phyloP scores from a whole-genome alignment of 2,888 invertebrate species.

The Drosophila maculinotata region DNA sequence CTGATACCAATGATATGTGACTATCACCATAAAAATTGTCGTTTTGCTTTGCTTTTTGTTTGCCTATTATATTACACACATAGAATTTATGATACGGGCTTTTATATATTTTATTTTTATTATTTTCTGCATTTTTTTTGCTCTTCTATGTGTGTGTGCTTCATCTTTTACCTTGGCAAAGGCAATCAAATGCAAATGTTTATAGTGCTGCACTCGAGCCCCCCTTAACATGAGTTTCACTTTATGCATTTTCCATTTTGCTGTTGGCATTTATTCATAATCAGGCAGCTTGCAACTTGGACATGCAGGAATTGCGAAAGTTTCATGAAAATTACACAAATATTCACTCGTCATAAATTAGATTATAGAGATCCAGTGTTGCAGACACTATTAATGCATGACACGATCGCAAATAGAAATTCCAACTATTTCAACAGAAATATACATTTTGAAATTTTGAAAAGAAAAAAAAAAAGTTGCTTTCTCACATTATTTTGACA shows the following conservation, averaged over 20 bases:
- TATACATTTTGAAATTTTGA: no score
- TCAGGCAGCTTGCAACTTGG: constrained; percentile 16
- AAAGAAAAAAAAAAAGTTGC: no score
- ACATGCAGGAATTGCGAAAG: constrained; percentile 7
- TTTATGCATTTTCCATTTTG: constrained; percentile 30
- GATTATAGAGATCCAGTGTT: no score
- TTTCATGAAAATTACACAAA: no score
- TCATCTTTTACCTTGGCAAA: constrained; percentile 7
- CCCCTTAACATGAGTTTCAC: constrained; percentile 12
- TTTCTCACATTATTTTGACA: no score
- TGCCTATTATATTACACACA: constrained; percentile 21
- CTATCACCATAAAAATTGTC: constrained; percentile 21
- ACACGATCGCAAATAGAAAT: no score
- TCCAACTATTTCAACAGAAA: no score
- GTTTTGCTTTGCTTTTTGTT: constrained; percentile 19
- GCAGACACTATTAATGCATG: no score
- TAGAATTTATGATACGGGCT: constrained; percentile 30
- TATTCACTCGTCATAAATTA: no score
- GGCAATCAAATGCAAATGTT: constrained; percentile 45
- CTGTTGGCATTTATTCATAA: constrained; percentile 31
- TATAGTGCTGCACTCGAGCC: constrained; percentile 27
- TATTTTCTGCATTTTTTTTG: no score
- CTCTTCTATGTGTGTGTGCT: not conserved
- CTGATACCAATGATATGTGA: constrained; percentile 40
- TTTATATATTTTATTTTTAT: constrained; percentile 30